Base-by-base conservation (phyloP, 2,113 vertebrate genomes). In the Ophiodon elongatus region DNA sequence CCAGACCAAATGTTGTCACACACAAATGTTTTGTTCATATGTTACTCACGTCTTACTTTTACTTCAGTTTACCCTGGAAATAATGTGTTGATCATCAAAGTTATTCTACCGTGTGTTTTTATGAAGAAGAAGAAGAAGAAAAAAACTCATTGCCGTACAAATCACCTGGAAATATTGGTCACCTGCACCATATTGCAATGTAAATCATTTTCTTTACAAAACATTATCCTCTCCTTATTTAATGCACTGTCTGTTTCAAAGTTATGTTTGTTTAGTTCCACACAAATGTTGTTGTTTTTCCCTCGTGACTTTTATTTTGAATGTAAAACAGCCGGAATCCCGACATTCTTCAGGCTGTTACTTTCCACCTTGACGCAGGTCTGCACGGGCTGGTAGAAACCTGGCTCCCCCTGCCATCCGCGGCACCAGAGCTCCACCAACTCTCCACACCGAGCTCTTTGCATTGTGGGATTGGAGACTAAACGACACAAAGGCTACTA, bases 391-490 rank as follows among this genome's bases (percentile, higher is more conserved):
- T 86, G 79, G 71, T 78, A 68, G 73, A 82, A 76, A 88, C 91
- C 90, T 91, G 93, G 87, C 91, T 90, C 85, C 88, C 85, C 74
- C 85, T 85, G 84, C 88, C 91, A 89, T 90, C 88, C 90, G 59
- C 72, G 74, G 83, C 86, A 89, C 87, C 91, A 64, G 62, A 37
- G 35, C 76, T 31, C 54, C 75, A 43, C 19, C 62, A 63, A n/a
- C 45, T 73, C 81, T 5, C 52, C 57, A 56, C 65, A 66, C 8
- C 70, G 45, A 73, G 52, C 75, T 75, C 73, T 89, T 67, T 93
- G 91, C 92, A 91, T 93, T 87, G 45, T 94, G 88, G 89, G 93
- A 87, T 79, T 91, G 89, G 79, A 91, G 86, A 91, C 82, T 7
- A 13, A 10, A 39, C 11, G 39, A 52, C 39, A 62, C 45, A 47